Base-by-base conservation (phyloP, 2,797 vertebrate genomes). In the Centropyge bicolor region DNA sequence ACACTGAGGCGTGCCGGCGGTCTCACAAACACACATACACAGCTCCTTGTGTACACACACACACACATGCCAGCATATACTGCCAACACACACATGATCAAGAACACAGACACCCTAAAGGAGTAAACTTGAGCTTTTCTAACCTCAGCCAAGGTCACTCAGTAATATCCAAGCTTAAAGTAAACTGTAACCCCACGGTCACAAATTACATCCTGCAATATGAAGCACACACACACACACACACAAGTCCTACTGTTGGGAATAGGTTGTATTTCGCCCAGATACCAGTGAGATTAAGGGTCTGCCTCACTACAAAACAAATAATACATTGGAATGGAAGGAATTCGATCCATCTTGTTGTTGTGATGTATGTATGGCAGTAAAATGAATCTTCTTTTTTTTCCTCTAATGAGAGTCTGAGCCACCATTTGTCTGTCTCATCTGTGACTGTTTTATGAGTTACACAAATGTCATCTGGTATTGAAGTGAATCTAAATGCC, bases 81-180 rank as follows among this genome's bases (percentile, higher is more conserved):
- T 43, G n/a, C 27, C 5, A 57, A 45, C 5, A 19, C 14, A 24
- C 60, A 52, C 5, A 7, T n/a, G 0, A 36, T 68, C 66, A 76
- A 82, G 43, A 75, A 65, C 2, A 1, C 56, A 85, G 38, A 73
- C 77, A 62, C 46, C 68, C 61, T 71, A 10, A 51, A 71, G 77
- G 87, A 88, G 73, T 73, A 85, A 73, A 93, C 78, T 61, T 83
- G 55, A 83, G 81, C 76, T 80, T 81, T 81, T 83, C 56, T 69
- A 77, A 78, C 88, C 84, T 78, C 75, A 49, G 41, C 72, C 90
- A 91, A 92, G 87, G 89, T 91, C 91, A 86, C 43, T 35, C 48
- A 64, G 77, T 84, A 88, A 88, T 91, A 87, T 76, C 72, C 56
- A 75, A 70, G 78, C 81, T 80, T 80, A 70, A 89, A 88, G 79